Evolutionary conservation across 2,888 invertebrate genomes (phyloP).

Genomic region (Ceramica pisi): DNA sequence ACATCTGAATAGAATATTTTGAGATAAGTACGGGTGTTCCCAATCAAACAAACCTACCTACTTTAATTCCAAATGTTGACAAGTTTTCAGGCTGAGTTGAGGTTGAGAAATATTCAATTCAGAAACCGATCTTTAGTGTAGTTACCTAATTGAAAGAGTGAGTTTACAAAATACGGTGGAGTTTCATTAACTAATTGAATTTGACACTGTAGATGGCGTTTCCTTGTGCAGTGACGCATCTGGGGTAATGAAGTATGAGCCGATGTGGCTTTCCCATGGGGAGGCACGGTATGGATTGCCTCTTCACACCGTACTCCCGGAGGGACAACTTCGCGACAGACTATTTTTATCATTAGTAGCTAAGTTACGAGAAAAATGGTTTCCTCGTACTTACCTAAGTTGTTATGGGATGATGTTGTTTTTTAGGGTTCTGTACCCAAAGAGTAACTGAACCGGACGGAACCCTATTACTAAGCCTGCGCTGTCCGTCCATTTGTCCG

Average conservation of each 20-base stretch:
- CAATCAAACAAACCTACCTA: too few relatives aligned
- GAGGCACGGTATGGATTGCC: constrained; percentile 39
- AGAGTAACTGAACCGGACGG: too few relatives aligned
- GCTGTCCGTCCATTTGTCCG: too few relatives aligned
- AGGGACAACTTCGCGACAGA: constrained; percentile 18
- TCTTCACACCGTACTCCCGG: constrained; percentile 38
- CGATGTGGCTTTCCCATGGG: constrained; percentile 52
- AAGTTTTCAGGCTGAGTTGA: too few relatives aligned
- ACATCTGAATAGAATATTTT: too few relatives aligned
- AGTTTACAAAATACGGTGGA: not conserved
- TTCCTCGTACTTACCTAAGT: not conserved
- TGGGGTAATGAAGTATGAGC: constrained; percentile 77
- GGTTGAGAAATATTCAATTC: too few relatives aligned
- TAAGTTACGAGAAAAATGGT: not conserved
- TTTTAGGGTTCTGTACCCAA: too few relatives aligned
- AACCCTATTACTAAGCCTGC: too few relatives aligned
- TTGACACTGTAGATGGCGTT: not conserved
- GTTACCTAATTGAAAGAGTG: too few relatives aligned
- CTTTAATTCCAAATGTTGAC: too few relatives aligned
- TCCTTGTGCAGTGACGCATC: constrained; percentile 66
- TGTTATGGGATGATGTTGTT: not conserved
- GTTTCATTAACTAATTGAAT: not conserved
- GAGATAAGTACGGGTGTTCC: too few relatives aligned
- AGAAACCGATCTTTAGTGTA: too few relatives aligned
- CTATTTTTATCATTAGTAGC: constrained; percentile 16